Evolutionary conservation across 2,113 vertebrate species (phyloP).

Genomic region (Herpetotheres cachinnans): DNA sequence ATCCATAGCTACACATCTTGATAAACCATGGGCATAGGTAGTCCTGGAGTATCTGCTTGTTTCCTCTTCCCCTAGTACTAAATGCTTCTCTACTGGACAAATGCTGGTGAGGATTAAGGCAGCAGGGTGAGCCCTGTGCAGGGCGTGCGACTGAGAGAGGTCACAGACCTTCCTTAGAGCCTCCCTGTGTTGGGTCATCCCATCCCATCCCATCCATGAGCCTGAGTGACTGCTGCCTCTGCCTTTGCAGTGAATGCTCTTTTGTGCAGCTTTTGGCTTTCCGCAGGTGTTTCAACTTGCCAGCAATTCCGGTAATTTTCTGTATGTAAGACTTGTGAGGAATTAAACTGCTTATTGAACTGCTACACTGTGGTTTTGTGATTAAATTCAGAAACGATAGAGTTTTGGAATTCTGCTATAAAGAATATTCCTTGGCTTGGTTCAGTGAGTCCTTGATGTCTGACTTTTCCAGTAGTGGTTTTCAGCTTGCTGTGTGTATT

Average conservation of each 20-base stretch:
- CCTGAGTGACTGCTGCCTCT: not conserved
- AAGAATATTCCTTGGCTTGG: not conserved
- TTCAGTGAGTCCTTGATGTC: not conserved
- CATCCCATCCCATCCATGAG: accelerated
- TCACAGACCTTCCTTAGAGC: not conserved
- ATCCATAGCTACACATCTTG: not conserved
- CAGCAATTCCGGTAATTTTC: not conserved
- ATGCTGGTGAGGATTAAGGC: not conserved
- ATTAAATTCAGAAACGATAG: not conserved
- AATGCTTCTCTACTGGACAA: not conserved
- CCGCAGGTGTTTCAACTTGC: not conserved
- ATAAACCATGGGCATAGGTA: not conserved
- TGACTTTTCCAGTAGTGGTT: not conserved
- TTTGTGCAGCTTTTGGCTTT: not conserved
- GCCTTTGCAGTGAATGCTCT: not conserved
- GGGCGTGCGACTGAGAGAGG: not conserved
- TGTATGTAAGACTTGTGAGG: not conserved
- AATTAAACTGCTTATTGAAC: not conserved
- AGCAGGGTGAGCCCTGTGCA: not conserved
- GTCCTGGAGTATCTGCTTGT: not conserved
- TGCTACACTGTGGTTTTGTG: not conserved
- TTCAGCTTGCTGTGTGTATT: not conserved
- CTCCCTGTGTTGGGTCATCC: not conserved
- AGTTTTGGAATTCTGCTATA: not conserved
- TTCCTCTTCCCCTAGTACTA: not conserved